Evolutionary conservation across 2,888 invertebrate genomes (phyloP), one percentile per base, ranked within the genome.

Genomic region (Lasioglossum zephyrum): DNA sequence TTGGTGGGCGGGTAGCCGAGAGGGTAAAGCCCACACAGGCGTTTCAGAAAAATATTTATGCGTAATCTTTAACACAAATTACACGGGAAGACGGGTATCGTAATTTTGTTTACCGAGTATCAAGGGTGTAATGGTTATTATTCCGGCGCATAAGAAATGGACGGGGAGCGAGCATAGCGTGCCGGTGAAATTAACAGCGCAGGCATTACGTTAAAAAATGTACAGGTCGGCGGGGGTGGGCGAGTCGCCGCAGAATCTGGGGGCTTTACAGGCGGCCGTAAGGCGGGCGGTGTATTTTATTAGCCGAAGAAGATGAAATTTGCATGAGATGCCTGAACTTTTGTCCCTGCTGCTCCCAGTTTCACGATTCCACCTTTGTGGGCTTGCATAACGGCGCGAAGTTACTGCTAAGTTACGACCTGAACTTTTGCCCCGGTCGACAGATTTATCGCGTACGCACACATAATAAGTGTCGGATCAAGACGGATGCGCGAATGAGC

Each of bases 261-360:
- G 47, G 69, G 53, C 84, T 85, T 87, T 82, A 84, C 82, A 72
- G 11, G 16, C 79, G 79, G n/a, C 81, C 77, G 26, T 81, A 78
- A 88, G 88, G 87, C 87, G 82, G 70, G 11, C 74, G 82, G 81
- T 86, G 82, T 88, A 88, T 90, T 89, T 90, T 90, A 90, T 90
- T 88, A 84, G 89, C 82, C 80, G 77, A 87, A 87, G 90, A 86
- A 88, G 88, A 90, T 87, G 90, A 90, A 91, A 93, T 93, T 93
- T 93, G 91, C 93, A 93, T 92, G 89, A 92, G 91, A 93, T 90
- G 90, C 89, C 83, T 89, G 86, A 89, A 90, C 90, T 90, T 90
- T 90, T 86, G 82, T 77, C 86, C 79, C 77, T 36, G 66, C 66
- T 73, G 47, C 82, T 73, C 47, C 63, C 57, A 73, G 79, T 57